Evolutionary conservation across 2,113 vertebrate genomes (phyloP), one percentile per base, ranked within the genome.

Genomic region (Garra rufa): DNA sequence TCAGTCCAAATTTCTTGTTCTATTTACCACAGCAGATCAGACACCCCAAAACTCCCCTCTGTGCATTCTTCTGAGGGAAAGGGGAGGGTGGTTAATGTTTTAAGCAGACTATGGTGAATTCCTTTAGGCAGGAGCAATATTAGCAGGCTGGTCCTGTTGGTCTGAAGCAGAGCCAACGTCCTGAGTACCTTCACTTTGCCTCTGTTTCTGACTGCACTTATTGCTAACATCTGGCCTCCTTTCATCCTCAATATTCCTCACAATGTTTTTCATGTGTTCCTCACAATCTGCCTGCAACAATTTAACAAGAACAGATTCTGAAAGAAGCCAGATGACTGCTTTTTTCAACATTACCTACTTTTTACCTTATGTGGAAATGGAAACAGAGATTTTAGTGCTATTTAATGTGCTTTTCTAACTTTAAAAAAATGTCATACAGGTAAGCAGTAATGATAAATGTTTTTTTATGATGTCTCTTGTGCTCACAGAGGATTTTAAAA

Each of bases 31-130:
- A 63, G 57, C 59, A 79, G n/a, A 63, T 77, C 50, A 57, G 71
- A 74, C 71, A 74, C n/a, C 43, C 24, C 11, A 73, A 26, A 57
- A 26, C 50, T 26, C 34, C 34, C 69, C 38, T 59, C 30, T 26
- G 34, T 82, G 48, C 44, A 55, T 82, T 82, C 34, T 55, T 82
- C 17, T 50, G 38, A 73, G 79, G 77, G 89, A 76, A 63, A 76
- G 78, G 75, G 65, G 67, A 76, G 87, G 73, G 57, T 79, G 59
- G 43, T 63, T 90, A 87, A 93, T 90, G 88, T 67, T 88, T 94
- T 92, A 73, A 90, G 79, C 91, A 93, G 93, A 89, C 52, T 26
- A 41, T 6, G 65, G 55, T 83, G 41, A 83, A 44, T 87, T 91
- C 83, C 87, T 90, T 75, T 76, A 81, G 57, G 61, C 38, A 9